These are phyloP conservation scores for Erythrolamprus reginae DNA, from an alignment of 2,113 vertebrate species.

Conservation along the genomic window DNA sequence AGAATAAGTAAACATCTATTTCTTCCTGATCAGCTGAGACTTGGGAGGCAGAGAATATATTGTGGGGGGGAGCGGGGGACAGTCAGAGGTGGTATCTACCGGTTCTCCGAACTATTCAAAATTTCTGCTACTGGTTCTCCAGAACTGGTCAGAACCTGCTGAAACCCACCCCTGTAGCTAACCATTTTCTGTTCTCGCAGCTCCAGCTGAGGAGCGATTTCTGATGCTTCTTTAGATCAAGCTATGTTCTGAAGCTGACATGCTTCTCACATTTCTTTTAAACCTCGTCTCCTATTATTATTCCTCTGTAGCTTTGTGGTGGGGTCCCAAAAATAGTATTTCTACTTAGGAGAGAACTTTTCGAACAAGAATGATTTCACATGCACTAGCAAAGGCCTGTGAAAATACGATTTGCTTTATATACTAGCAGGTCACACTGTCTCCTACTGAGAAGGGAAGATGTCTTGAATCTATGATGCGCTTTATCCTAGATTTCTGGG, in stretches of 20 bases:
- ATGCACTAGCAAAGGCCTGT: not conserved
- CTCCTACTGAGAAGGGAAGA: not conserved
- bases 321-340: not conserved
- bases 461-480: not conserved
- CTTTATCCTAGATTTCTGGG: not conserved
- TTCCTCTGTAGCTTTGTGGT: not conserved
- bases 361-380: not conserved
- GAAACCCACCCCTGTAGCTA: not conserved
- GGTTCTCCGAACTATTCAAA: too few relatives aligned
- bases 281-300: not conserved
- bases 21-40: too few relatives aligned
- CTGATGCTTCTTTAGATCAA: not conserved
- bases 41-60: too few relatives aligned
- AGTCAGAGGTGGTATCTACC: too few relatives aligned
- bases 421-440: not conserved
- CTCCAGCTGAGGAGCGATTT: not conserved
- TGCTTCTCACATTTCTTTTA: not conserved
- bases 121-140: too few relatives aligned
- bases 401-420: not conserved
- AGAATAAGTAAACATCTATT: not conserved
- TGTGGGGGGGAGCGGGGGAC: too few relatives aligned
- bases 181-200: not conserved
- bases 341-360: not conserved
- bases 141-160: too few relatives aligned
- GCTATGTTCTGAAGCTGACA: not conserved